Evolutionary conservation across 2,888 invertebrate genomes (phyloP).

Genomic region (Hyalella azteca): DNA sequence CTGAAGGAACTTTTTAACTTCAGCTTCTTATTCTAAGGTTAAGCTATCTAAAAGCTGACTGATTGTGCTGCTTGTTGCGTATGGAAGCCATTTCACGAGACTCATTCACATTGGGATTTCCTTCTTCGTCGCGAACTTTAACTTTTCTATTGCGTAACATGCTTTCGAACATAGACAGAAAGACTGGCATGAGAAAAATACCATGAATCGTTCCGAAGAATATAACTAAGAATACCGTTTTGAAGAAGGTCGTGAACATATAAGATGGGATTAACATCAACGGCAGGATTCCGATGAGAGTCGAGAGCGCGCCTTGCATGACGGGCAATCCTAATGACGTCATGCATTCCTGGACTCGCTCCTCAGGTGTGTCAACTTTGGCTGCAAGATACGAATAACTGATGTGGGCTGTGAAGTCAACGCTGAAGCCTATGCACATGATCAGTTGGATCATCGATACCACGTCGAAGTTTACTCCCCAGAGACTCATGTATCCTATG

Average conservation of each 20-base stretch:
- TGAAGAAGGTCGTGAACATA: conserved; percentile 70
- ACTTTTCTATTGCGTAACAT: conserved; percentile 66
- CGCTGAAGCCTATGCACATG: conserved; percentile 79
- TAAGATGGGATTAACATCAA: conserved; percentile 89
- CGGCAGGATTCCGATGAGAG: conserved; percentile 86
- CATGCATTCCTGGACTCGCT: conserved; percentile 62
- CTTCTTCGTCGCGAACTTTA: background rate
- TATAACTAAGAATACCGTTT: conserved; percentile 87
- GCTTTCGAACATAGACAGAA: conserved; percentile 80
- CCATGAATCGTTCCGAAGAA: conserved; percentile 94
- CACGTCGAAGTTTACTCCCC: conserved; percentile 91
- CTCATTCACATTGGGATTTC: background rate
- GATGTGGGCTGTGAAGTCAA: conserved; percentile 63
- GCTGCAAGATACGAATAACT: conserved; percentile 64
- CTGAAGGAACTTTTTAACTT: too few species aligned
- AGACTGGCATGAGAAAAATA: conserved; percentile 83
- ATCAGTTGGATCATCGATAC: conserved; percentile 97
- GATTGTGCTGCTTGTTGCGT: too few species aligned
- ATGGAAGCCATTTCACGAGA: background rate
- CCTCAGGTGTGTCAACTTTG: conserved; percentile 51
- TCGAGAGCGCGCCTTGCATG: conserved; percentile 87
- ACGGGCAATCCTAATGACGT: conserved; percentile 64
- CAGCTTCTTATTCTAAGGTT: too few species aligned
- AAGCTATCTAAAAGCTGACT: too few species aligned
- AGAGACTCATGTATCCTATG: conserved; percentile 93